Evolutionary conservation across 2,113 vertebrate species (phyloP).

Genomic region (Tenrec ecaudatus): DNA sequence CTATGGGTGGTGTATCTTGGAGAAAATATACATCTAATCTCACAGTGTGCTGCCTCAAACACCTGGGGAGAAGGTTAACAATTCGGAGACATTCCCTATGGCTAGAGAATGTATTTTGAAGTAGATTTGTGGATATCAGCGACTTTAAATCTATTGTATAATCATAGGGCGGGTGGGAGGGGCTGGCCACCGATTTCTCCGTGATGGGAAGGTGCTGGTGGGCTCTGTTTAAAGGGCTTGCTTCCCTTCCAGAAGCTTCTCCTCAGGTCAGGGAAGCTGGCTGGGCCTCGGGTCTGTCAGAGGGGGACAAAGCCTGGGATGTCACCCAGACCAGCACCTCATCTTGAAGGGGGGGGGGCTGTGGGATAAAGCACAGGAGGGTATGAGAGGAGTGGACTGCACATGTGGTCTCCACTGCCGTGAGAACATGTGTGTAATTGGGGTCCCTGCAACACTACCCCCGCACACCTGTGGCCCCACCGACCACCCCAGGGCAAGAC

Average conservation of each 20-base stretch:
- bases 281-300: not conserved
- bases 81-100: conserved; percentile 89
- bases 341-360: not conserved
- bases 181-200: conserved; percentile 84
- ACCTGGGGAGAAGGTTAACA: conserved; percentile 93
- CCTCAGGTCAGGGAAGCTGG: not conserved
- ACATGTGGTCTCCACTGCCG: no score
- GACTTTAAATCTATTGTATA: conserved; percentile 90
- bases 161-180: conserved; percentile 86
- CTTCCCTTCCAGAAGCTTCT: not conserved
- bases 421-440: rapidly evolving
- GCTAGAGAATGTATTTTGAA: conserved; percentile 90
- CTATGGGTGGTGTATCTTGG: conserved; percentile 90
- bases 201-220: conserved; percentile 69
- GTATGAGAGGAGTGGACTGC: not conserved
- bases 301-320: not conserved
- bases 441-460: not conserved
- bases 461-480: not conserved
- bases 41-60: conserved; percentile 89
- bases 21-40: conserved; percentile 93
- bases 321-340: not conserved
- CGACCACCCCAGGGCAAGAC: not conserved
- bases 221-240: not conserved
- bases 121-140: conserved; percentile 90
- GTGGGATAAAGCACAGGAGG: not conserved